Evolutionary conservation across 2,113 vertebrate species (phyloP).

Genomic region (Gymnocephalus cernua): DNA sequence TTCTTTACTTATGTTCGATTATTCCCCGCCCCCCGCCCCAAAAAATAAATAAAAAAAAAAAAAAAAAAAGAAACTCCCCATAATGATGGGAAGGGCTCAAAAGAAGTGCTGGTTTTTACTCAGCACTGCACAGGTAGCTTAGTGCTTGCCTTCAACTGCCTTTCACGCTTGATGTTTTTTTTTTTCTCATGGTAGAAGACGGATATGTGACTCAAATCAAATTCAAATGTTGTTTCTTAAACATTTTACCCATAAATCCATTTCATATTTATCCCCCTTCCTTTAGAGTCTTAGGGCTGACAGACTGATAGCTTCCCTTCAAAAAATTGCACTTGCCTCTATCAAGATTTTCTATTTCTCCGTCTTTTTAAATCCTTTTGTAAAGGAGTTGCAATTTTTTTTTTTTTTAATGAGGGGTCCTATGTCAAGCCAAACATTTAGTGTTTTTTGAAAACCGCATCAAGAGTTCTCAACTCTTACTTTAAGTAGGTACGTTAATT

Average conservation of each 20-base stretch:
- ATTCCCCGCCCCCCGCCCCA: constrained; percentile 33
- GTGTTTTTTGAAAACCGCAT: constrained; percentile 77
- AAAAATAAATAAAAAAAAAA: constrained; percentile 93
- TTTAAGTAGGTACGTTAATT: constrained; percentile 78
- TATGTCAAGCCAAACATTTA: constrained; percentile 81
- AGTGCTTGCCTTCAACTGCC: constrained; percentile 88
- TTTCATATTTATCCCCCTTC: constrained; percentile 91
- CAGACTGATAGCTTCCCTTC: constrained; percentile 99
- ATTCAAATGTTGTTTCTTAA: constrained; percentile 84
- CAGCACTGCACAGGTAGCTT: constrained; percentile 83
- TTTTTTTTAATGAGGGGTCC: constrained; percentile 74
- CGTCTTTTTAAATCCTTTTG: constrained; percentile 77
- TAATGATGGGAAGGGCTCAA: constrained; percentile 89
- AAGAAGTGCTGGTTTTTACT: constrained; percentile 92
- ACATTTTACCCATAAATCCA: constrained; percentile 83
- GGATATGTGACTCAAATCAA: constrained; percentile 86
- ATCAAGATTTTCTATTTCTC: constrained; percentile 83
- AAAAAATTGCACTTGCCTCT: constrained; percentile 99
- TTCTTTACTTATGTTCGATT: constrained; percentile 68
- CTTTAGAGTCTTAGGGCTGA: constrained; percentile 99
- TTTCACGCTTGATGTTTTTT: constrained; percentile 83
- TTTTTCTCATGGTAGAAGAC: constrained; percentile 86
- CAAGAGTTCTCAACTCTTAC: constrained; percentile 83
- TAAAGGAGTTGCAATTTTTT: constrained; percentile 80
- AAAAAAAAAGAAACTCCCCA: constrained; percentile 86